Evolutionary conservation across 2,113 vertebrate species (phyloP), one percentile per base, ranked within the genome.

Genomic region (Phoxinus phoxinus): DNA sequence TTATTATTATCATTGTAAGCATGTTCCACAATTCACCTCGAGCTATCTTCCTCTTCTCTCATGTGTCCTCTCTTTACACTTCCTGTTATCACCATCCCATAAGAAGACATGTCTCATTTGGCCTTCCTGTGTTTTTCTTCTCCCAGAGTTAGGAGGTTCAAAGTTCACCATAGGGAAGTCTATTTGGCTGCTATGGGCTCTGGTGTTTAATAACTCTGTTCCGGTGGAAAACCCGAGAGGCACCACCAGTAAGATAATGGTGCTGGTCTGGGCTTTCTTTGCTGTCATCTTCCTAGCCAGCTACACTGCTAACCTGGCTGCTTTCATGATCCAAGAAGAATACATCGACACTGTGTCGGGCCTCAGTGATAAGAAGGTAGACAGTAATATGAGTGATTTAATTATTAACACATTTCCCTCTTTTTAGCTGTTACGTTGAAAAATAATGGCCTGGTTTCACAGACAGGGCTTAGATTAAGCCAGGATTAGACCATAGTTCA

Each of bases 231-330:
- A 98, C 89, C 97, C 97, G 15, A 91, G 94, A 90, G 97, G 97
- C 85, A 98, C 97, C 88, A 98, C 97, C 89, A 98, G 97, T 94
- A 98, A 98, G 93, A 98, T 98, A 90, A 98, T 98, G 97, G 97
- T 97, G 78, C 91, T 97, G 91, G 94, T 97, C 77, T 97, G 96
- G 96, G 96, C 96, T 85, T 97, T 97, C 93, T 97, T 97, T 12
- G 96, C 96, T 0, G 96, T 97, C 90, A 97, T 97, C 92, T 97
- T 97, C 92, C 94, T 97, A 7, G 96, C 96, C 91, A 96, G 96
- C 94, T 96, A 96, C 90, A 97, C 96, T 0, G 96, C 96, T 85
- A 96, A 97, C 89, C 93, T 97, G 91, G 96, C 95, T 0, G 95
- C 95, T 88, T 95, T 95, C 91, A 98, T 97, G 97, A 97, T 97